Conservation (phyloP, 2,888 invertebrate species). For the Chrysolina americana region DNA sequence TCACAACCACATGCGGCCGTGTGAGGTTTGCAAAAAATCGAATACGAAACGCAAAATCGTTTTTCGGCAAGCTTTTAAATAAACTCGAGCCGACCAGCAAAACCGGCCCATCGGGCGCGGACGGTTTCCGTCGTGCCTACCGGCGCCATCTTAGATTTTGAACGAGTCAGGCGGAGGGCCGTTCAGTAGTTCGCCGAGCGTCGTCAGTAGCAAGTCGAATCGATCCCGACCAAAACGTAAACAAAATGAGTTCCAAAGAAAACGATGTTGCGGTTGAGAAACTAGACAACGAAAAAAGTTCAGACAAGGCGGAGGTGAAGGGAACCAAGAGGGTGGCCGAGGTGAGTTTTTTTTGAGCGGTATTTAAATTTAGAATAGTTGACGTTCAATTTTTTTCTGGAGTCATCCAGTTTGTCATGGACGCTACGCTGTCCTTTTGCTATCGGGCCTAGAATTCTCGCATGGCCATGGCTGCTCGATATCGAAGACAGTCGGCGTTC, state of each 20-base stretch:
- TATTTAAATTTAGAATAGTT: constrained; percentile 16
- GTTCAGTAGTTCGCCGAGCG: constrained; percentile 80
- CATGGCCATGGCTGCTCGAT: neutral
- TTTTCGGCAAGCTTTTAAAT: constrained; percentile 48
- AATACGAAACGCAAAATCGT: constrained; percentile 51
- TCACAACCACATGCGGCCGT: neutral
- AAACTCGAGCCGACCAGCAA: constrained; percentile 55
- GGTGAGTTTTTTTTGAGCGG: constrained; percentile 74
- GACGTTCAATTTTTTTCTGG: constrained; percentile 33
- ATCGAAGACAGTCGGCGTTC: neutral
- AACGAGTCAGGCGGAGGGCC: constrained; percentile 80
- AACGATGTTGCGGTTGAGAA: constrained; percentile 91
- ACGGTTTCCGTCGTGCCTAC: constrained; percentile 71
- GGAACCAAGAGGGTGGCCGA: constrained; percentile 91
- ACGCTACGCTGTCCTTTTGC: constrained; percentile 21
- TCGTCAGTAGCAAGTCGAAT: constrained; percentile 68
- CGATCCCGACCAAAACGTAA: constrained; percentile 61
- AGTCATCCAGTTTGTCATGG: constrained; percentile 20
- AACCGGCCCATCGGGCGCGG: constrained; percentile 67
- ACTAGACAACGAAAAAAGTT: constrained; percentile 83
- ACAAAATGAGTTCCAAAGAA: constrained; percentile 86
- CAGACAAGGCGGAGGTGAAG: constrained; percentile 87
- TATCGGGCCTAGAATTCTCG: constrained; percentile 6
- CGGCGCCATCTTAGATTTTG: constrained; percentile 90
- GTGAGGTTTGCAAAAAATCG: neutral